Base-by-base conservation (phyloP, 2,888 invertebrate species). In the Gymnoscelis rufifasciata region DNA sequence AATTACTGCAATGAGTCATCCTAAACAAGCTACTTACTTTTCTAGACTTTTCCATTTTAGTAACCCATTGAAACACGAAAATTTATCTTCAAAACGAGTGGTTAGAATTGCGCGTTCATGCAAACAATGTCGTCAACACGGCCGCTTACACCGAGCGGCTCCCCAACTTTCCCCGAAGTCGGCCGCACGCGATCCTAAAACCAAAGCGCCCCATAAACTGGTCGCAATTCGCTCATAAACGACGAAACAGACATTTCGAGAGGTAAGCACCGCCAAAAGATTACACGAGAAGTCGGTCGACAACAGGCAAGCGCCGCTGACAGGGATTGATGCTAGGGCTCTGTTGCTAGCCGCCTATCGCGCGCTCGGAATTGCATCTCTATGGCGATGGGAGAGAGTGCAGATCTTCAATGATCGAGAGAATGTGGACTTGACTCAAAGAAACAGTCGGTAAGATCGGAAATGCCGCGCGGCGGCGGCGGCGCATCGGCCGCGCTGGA, bases 291-390 rank as follows among this genome's bases (percentile, higher is more conserved):
- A 68, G 64, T 66, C 57, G 55, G 54, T 59, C 66, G 64, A 65
- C 63, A 64, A 10, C 38, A 31, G 57, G 59, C 66, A 62, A 63
- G 64, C 56, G 61, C 59, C 54, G 49, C 62, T 66, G 64, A 66
- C 64, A 62, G 55, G 62, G 67, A 71, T 71, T 72, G 68, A 71
- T 73, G 61, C 57, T n/a, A n/a, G 61, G 46, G 54, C 55, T 59
- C 61, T 66, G 71, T 73, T 73, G 68, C 72, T 69, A 74, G 57
- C 62, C 67, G 43, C 59, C n/a, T n/a, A n/a, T n/a, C n/a, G 40
- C 38, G 36, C 37, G 36, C 41, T 3, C 23, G 29, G 64, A 58
- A 30, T 66, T 56, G 27, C 40, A 51, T 61, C 67, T 62, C 50
- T 62, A 60, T 39, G 45, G 27, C 49, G 43, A 48, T 19, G 37